Evolutionary conservation across 2,797 vertebrate genomes (phyloP).

Genomic region (Selene dorsalis): DNA sequence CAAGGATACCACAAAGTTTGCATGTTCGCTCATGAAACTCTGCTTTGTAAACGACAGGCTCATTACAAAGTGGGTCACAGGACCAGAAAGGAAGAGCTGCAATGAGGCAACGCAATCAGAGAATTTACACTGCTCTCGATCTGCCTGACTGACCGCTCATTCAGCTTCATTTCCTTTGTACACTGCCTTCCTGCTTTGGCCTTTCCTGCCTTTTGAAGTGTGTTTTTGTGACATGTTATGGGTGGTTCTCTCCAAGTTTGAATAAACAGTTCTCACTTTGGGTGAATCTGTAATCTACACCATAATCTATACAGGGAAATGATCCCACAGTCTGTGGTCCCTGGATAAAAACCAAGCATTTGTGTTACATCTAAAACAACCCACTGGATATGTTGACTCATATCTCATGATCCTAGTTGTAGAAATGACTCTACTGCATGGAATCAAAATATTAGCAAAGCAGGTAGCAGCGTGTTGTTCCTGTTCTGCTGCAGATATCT

Average conservation of each 20-base stretch:
- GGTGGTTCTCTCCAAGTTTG: constrained; percentile 25
- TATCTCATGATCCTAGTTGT: background rate
- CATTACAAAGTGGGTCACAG: constrained; percentile 23
- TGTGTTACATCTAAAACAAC: background rate
- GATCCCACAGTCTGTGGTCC: background rate
- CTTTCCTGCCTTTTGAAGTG: constrained; percentile 42
- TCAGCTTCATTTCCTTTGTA: constrained; percentile 44
- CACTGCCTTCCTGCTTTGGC: constrained; percentile 18
- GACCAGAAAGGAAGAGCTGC: constrained; percentile 12
- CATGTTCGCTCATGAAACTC: background rate
- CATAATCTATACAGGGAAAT: background rate
- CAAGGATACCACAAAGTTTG: background rate
- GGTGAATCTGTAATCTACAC: background rate
- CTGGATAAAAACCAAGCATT: no score
- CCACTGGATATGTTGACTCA: background rate
- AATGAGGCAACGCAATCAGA: constrained; percentile 30
- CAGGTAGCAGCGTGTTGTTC: no score
- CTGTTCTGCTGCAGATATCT: no score
- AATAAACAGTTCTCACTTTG: constrained; percentile 20
- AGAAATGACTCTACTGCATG: background rate
- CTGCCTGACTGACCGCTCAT: background rate
- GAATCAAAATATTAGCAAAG: no score
- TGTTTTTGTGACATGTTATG: constrained; percentile 32
- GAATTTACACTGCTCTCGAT: constrained; percentile 17
- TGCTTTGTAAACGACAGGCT: background rate